These are phyloP conservation scores for Seriola dumerili DNA, from an alignment of 2,113 vertebrate genomes.

Conservation along the genomic window DNA sequence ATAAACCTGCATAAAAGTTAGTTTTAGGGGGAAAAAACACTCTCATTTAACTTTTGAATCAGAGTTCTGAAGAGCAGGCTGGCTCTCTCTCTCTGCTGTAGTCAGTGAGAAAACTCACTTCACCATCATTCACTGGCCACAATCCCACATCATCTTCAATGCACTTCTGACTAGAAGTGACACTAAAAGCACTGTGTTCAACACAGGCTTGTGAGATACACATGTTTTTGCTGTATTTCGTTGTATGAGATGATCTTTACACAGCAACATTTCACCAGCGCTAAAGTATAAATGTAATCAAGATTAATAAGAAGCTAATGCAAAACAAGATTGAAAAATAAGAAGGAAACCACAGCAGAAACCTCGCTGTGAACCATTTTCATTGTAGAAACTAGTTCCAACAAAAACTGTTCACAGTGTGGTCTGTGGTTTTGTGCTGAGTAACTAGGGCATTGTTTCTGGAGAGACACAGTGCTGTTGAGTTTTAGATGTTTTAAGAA, in stretches of 20 bases:
- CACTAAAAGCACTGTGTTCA: background rate
- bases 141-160: background rate
- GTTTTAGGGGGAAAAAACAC: background rate
- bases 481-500: conserved; percentile 19
- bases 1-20: background rate
- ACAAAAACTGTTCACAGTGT: conserved; percentile 36
- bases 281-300: background rate
- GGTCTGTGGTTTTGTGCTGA: conserved; percentile 47
- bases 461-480: conserved; percentile 11
- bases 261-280: background rate
- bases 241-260: background rate
- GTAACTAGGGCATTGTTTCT: conserved; percentile 36
- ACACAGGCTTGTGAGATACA: background rate
- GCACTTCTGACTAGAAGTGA: background rate
- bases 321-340: background rate
- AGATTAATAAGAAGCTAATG: background rate
- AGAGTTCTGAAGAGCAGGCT: background rate
- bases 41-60: background rate
- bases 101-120: background rate
- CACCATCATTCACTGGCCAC: background rate
- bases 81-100: background rate
- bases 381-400: conserved; percentile 9
- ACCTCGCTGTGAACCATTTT: background rate
- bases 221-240: background rate
- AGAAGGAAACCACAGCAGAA: background rate